Conservation (phyloP, 1,140 invertebrate genomes). For the Helicoverpa zea region DNA sequence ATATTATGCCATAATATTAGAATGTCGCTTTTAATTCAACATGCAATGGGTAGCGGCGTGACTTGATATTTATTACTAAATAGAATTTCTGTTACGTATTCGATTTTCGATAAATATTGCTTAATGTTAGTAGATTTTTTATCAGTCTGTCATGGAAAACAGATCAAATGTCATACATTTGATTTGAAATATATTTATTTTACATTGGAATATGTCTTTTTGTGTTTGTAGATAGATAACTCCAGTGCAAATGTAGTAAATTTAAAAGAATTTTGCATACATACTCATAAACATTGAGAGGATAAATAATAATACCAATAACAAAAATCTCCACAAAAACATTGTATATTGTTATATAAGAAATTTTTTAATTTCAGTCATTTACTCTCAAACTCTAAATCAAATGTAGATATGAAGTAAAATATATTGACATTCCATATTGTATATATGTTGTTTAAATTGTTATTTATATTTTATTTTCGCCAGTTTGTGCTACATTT, state of each 20-base stretch:
- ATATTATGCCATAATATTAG: conserved; percentile 46
- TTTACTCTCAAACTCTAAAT: conserved; percentile 76
- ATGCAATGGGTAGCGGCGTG: conserved; percentile 70
- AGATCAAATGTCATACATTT: conserved; percentile 87
- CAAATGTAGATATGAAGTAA: conserved; percentile 86
- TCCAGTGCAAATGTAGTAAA: conserved; percentile 79
- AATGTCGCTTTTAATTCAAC: conserved; percentile 52
- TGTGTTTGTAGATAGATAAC: conserved; percentile 85
- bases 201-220: conserved; percentile 85
- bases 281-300: conserved; percentile 63
- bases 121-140: conserved; percentile 86
- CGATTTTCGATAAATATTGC: conserved; percentile 85
- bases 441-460: conserved; percentile 84
- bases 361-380: conserved; percentile 81
- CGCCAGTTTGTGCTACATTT: conserved; percentile 31
- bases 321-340: conserved; percentile 66
- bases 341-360: conserved; percentile 85
- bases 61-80: conserved; percentile 83
- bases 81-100: conserved; percentile 84
- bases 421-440: conserved; percentile 87
- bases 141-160: conserved; percentile 83
- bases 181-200: conserved; percentile 87
- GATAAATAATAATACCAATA: conserved; percentile 63
- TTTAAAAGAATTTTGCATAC: conserved; percentile 68
- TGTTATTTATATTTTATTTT: conserved; percentile 51